Evolutionary conservation across 2,797 vertebrate species (phyloP).

Genomic region (Sylvilagus floridanus): DNA sequence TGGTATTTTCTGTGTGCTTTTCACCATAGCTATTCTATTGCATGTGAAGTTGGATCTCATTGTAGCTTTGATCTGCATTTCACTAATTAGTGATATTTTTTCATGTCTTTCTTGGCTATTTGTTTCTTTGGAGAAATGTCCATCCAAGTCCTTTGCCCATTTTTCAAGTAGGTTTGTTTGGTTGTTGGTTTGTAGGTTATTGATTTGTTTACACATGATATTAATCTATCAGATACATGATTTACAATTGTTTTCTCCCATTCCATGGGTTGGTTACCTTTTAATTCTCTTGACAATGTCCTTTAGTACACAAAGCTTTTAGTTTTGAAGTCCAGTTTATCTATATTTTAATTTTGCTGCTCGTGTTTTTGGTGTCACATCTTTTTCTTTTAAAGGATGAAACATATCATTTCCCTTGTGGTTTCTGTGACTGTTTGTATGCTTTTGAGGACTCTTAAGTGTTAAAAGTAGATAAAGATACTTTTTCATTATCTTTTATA

Average conservation of each 20-base stretch:
- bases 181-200: not conserved
- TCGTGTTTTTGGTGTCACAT: not conserved
- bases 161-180: not conserved
- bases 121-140: not conserved
- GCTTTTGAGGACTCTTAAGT: not conserved
- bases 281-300: slow-evolving; percentile 16
- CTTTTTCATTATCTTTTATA: not conserved
- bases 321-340: slow-evolving; percentile 26
- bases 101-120: not conserved
- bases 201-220: slow-evolving; percentile 29
- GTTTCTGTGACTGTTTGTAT: not conserved
- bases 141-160: not conserved
- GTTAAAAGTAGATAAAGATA: slow-evolving; percentile 13
- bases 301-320: not conserved
- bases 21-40: slow-evolving; percentile 10
- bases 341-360: not conserved
- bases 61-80: slow-evolving; percentile 3
- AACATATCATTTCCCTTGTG: not conserved
- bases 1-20: not conserved
- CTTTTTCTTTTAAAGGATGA: slow-evolving; percentile 20
- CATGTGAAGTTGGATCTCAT: not conserved
- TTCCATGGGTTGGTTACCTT: not conserved
- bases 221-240: slow-evolving; percentile 4
- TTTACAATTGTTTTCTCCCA: slow-evolving; percentile 12
- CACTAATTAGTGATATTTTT: slow-evolving; percentile 32